Evolutionary conservation across 2,113 vertebrate species (phyloP), one percentile per base, ranked within the genome.

Genomic region (Myodes glareolus): DNA sequence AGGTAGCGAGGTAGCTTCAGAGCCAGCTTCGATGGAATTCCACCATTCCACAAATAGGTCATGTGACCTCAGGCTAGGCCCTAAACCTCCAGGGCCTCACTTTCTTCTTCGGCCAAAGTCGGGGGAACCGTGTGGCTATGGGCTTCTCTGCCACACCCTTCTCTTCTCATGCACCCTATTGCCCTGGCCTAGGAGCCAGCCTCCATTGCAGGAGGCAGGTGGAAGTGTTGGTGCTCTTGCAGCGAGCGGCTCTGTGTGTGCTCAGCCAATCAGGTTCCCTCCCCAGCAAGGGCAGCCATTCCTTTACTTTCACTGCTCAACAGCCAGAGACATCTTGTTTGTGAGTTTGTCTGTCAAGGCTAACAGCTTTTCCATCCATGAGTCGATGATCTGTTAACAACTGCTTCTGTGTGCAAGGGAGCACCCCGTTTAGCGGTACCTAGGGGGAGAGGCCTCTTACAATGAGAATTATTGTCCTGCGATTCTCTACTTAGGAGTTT

Each of bases 311-410:
- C 84, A 14, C 42, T 52, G 88, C 50, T 45, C 92, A 92, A 85
- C 75, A 8, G 88, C 90, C 42, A 78, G 89, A 97, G 84, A 96
- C 80, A 50, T 84, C 88, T 73, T 73, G 90, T 84, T 68, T 23
- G 61, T 45, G 36, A 45, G 95, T 82, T 68, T 96, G 91, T 95
- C 91, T 42, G 92, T 96, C 80, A 90, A 73, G 94, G 33, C 77
- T 97, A 76, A 90, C 86, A 94, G 94, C 73, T 84, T 95, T 91
- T 94, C 92, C 89, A 95, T 90, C 0, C 27, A 95, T 91, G 75
- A 95, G 90, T 87, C 3, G 45, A 94, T 97, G 96, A 92, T 94
- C 84, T 97, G 95, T 93, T 94, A 95, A 96, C 97, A 96, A 93
- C 91, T 0, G 47, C 93, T 85, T 82, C 39, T 14, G 2, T 72